phyloP scores from a whole-genome alignment of 2,113 vertebrate genomes.

The Mungos mungo region DNA sequence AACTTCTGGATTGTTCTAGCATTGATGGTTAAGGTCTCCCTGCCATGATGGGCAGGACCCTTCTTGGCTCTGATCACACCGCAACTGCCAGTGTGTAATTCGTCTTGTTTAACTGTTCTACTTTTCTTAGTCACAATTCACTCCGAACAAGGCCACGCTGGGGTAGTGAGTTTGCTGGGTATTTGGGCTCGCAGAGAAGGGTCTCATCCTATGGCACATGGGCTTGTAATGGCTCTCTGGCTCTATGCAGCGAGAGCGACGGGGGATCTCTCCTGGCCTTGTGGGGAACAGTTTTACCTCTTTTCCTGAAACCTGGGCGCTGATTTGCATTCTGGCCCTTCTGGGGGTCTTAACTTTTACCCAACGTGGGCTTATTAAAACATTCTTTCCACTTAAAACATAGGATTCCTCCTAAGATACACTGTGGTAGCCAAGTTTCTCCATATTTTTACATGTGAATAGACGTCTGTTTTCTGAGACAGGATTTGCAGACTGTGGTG shows the following conservation, averaged over 20 bases:
- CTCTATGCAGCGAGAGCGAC: background rate
- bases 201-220: background rate
- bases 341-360: background rate
- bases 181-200: background rate
- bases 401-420: background rate
- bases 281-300: background rate
- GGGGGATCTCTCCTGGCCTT: background rate
- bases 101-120: background rate
- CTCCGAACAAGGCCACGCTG: background rate
- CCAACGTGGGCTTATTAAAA: background rate
- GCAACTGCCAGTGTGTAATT: background rate
- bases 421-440: background rate
- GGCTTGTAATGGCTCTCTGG: background rate
- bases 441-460: background rate
- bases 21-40: background rate
- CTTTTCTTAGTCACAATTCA: background rate
- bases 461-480: background rate
- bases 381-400: background rate
- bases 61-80: background rate
- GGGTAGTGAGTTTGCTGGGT: background rate
- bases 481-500: background rate
- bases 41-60: background rate
- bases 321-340: background rate
- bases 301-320: background rate
- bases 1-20: background rate